Evolutionary conservation across 2,888 invertebrate species (phyloP), one percentile per base, ranked within the genome.

Genomic region (Fissipunctia ypsillon): DNA sequence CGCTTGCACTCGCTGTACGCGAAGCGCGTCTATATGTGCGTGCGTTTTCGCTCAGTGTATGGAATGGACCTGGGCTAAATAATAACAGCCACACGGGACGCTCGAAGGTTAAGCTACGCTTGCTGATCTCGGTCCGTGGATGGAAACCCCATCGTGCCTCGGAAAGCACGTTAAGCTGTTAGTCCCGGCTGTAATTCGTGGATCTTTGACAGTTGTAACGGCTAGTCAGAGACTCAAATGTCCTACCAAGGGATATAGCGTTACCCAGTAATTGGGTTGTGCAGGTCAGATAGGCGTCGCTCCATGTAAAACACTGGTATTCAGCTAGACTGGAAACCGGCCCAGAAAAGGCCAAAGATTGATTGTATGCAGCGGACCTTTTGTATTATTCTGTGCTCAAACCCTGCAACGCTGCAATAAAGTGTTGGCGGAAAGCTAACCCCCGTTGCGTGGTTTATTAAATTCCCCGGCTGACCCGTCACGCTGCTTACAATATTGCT

Each of bases 361-460:
- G 12, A 16, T 31, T 63, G 10, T 25, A 22, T 56, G 16, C 6
- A 50, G 25, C 5, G 10, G 2, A 52, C 50, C 78, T 75, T 78
- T 72, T 78, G 79, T 22, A 16, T 4, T 25, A 22, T 25, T 45
- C 45, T 25, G 7, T 54, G 4, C 5, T 41, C 10, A 19, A 65
- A 73, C 65, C 59, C 54, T 45, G 72, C 68, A 71, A 69, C 65
- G 59, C 61, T 54, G 74, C 83, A 82, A 76, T 83, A 84, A 76
- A 83, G 69, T 85, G 73, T 82, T 79, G 43, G 79, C 45, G 70
- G 48, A 74, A 74, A 84, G 83, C 80, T 64, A 71, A 74, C 73
- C 80, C 83, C 83, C 56, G 80, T 76, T 74, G 80, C 73, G 76
- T 73, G 70, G 73, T 82, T 73, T 84, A 84, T 84, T 84, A 84